Base-by-base conservation (phyloP, 2,113 vertebrate species). In the Xerus inauris region DNA sequence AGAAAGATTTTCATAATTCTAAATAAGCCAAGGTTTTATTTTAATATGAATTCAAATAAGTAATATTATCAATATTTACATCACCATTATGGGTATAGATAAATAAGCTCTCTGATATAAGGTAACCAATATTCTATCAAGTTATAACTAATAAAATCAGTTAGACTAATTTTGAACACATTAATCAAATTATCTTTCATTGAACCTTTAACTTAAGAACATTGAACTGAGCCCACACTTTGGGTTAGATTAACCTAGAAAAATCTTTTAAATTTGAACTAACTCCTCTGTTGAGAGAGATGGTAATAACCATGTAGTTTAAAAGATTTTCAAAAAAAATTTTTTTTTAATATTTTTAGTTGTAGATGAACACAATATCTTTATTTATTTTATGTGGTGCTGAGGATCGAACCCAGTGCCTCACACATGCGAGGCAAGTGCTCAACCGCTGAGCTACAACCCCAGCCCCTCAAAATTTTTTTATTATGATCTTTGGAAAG, bases 31-130 rank as follows among this genome's bases (percentile, higher is more conserved):
- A 71, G 24, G 0, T 91, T 91, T 77, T 87, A 1, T 83, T 91
- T 77, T 87, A 76, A 38, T 4, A 49, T 13, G 83, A 0, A 20
- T 95, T 89, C 47, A 85, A 73, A 93, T 85, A 57, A 35, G 22
- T 84, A 76, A 95, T 38, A 40, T 83, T 84, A 49, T 26, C 69
- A 93, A 73, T 62, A 76, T 93, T 90, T 83, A 57, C 71, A 54
- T 54, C 42, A 77, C n/a, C 30, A 69, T 96, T 89, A 45, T 3
- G 87, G 35, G 5, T 51, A 3, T 64, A 40, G 5, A 28, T 95
- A 69, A 67, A 40, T 89, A 84, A 84, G 24, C 13, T 92, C 19
- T 84, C 28, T 80, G 73, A 62, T 85, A 75, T 6, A 54, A 65
- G 5, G 51, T 88, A 75, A 20, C 77, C 38, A 83, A 6, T 87